Conservation (phyloP, 2,888 invertebrate genomes). For the Xylota sylvarum region DNA sequence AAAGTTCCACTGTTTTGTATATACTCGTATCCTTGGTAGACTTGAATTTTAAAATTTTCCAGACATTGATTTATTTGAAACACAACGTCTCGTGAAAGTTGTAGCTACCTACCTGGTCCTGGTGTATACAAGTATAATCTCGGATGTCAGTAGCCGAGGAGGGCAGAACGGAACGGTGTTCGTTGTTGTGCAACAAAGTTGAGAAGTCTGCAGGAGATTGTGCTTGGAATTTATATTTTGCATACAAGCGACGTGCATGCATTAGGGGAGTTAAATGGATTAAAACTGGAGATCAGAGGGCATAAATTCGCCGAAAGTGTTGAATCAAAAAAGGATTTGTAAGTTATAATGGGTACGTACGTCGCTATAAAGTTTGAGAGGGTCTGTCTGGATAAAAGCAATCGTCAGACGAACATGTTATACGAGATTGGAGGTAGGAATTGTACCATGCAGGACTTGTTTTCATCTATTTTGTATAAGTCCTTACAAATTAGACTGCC, state of each 20-base stretch:
- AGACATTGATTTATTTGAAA: conserved; percentile 75
- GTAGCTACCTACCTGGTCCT: conserved; percentile 40
- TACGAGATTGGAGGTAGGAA: no score
- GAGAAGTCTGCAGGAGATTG: conserved; percentile 23
- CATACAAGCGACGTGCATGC: conserved; percentile 10
- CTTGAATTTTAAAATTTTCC: conserved; percentile 58
- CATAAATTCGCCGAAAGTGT: conserved; percentile 12
- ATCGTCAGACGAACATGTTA: no score
- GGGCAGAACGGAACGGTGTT: neutral
- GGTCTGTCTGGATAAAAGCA: no score
- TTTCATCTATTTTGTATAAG: no score
- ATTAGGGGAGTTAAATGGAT: conserved; percentile 43
- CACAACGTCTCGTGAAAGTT: conserved; percentile 70
- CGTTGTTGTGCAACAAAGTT: conserved; percentile 48
- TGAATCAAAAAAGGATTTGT: conserved; percentile 3
- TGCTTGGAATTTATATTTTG: conserved; percentile 12
- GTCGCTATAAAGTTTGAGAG: no score
- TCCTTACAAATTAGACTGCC: no score
- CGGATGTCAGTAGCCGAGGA: conserved; percentile 20
- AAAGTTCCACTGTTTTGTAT: conserved; percentile 61
- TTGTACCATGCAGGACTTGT: no score
- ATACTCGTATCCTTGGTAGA: conserved; percentile 49
- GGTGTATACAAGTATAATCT: conserved; percentile 28
- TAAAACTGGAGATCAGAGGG: conserved; percentile 1
- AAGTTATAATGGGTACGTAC: neutral